Conservation (phyloP, 2,888 invertebrate species). For the Tetragonisca angustula region DNA sequence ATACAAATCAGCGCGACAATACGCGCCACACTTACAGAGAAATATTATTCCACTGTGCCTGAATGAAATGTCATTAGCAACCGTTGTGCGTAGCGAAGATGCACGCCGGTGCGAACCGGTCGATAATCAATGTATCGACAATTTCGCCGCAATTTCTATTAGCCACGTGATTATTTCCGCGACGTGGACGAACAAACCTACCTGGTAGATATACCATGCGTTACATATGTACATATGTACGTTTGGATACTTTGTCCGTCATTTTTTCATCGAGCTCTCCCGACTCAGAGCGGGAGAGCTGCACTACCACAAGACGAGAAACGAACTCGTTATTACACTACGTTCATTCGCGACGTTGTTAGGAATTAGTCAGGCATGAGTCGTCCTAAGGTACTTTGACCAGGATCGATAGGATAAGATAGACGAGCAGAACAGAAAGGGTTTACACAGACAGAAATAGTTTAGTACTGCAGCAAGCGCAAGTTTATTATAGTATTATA, state of each 20-base stretch:
- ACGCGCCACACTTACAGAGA: conserved; percentile 13
- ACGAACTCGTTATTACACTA: conserved; percentile 44
- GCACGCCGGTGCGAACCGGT: not conserved
- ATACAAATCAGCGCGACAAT: conserved; percentile 15
- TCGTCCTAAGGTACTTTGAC: too few species aligned
- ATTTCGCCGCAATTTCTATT: conserved; percentile 20
- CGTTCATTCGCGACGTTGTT: not conserved
- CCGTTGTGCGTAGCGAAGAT: not conserved
- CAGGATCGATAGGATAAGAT: too few species aligned
- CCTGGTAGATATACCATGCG: not conserved
- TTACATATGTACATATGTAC: too few species aligned
- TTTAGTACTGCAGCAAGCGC: too few species aligned
- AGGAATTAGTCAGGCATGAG: too few species aligned
- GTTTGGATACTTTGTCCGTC: not conserved
- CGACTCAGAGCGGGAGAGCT: not conserved
- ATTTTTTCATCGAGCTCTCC: not conserved
- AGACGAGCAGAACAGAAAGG: too few species aligned
- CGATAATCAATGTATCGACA: conserved; percentile 11
- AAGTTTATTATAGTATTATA: too few species aligned
- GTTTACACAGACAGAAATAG: too few species aligned
- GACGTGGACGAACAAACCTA: conserved; percentile 1
- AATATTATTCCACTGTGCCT: conserved; percentile 11
- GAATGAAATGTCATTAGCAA: conserved; percentile 16
- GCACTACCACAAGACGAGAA: too few species aligned
- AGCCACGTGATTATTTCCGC: conserved; percentile 16